These are phyloP conservation scores for Oryzias melastigma DNA, from an alignment of 2,113 vertebrate species.

Conservation along the genomic window DNA sequence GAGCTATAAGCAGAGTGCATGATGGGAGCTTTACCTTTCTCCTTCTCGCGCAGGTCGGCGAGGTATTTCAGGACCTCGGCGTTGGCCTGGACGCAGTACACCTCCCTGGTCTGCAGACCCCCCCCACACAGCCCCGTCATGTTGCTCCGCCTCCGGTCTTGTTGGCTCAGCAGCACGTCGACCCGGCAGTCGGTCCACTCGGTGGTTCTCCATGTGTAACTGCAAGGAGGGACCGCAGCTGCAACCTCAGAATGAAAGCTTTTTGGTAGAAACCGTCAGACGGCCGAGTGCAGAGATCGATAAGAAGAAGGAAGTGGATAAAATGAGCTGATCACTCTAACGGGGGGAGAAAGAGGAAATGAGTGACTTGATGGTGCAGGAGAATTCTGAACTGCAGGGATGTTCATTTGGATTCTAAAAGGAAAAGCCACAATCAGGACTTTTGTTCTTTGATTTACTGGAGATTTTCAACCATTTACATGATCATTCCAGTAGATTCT, in stretches of 20 bases:
- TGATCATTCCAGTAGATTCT: too few relatives aligned
- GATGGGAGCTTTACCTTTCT: constrained; percentile 79
- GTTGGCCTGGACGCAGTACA: constrained; percentile 88
- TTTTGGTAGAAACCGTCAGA: too few relatives aligned
- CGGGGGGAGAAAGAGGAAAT: too few relatives aligned
- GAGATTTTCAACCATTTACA: too few relatives aligned
- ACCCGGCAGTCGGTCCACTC: constrained; percentile 95
- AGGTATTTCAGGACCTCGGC: constrained; percentile 83
- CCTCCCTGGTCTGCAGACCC: constrained; percentile 88
- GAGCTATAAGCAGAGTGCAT: not conserved
- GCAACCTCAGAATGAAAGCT: not conserved
- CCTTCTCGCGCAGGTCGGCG: constrained; percentile 80
- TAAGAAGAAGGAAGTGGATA: too few relatives aligned
- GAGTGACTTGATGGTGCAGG: too few relatives aligned
- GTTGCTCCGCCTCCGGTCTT: constrained; percentile 90
- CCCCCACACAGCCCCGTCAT: constrained; percentile 92
- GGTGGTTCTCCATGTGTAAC: constrained; percentile 88
- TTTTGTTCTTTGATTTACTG: too few relatives aligned
- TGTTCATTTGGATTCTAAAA: too few relatives aligned
- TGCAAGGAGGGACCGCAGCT: constrained; percentile 39
- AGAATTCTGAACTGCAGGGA: too few relatives aligned
- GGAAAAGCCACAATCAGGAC: too few relatives aligned
- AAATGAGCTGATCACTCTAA: too few relatives aligned
- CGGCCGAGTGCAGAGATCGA: too few relatives aligned
- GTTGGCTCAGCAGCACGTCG: constrained; percentile 89